Percentiles rank a stretch among this genome's conserved stretches.
Evolutionary conservation across 2,888 invertebrate genomes (phyloP).

Genomic region (Epicampocera succincta): DNA sequence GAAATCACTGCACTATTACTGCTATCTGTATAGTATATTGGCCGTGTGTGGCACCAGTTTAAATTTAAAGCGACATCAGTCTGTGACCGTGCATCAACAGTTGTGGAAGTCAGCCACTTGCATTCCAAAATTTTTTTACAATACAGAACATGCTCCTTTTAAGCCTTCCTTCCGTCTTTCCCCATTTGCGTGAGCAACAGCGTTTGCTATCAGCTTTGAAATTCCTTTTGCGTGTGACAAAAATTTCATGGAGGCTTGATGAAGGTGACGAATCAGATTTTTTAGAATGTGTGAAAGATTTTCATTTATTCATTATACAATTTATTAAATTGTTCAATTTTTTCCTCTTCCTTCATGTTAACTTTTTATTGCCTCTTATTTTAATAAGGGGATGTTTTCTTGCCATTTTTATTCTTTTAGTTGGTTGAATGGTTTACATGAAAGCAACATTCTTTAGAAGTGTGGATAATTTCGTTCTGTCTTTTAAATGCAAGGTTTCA

Average conservation of each 20-base stretch:
- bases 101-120: constrained; percentile 26
- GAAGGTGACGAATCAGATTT: constrained; percentile 54
- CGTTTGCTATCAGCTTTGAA: constrained; percentile 41
- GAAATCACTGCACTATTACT: constrained; percentile 5
- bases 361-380: constrained; percentile 6
- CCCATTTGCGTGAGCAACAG: constrained; percentile 45
- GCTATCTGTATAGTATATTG: constrained; percentile 15
- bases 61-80: constrained; percentile 28
- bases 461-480: too few species aligned
- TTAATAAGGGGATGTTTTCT: constrained; percentile 35
- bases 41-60: constrained; percentile 35
- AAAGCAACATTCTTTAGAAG: too few species aligned
- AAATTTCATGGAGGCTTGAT: constrained; percentile 56
- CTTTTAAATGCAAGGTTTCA: too few species aligned
- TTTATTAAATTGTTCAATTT: constrained; percentile 50
- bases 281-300: constrained; percentile 56
- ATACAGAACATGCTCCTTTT: constrained; percentile 17
- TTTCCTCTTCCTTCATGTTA: background rate
- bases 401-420: too few species aligned
- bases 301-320: constrained; percentile 57
- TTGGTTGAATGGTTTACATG: too few species aligned
- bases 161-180: constrained; percentile 55
- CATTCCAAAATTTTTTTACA: constrained; percentile 18
- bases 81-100: constrained; percentile 21
- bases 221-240: constrained; percentile 61